Base-by-base conservation (phyloP, 2,888 invertebrate genomes). In the Oligia fasciuncula region DNA sequence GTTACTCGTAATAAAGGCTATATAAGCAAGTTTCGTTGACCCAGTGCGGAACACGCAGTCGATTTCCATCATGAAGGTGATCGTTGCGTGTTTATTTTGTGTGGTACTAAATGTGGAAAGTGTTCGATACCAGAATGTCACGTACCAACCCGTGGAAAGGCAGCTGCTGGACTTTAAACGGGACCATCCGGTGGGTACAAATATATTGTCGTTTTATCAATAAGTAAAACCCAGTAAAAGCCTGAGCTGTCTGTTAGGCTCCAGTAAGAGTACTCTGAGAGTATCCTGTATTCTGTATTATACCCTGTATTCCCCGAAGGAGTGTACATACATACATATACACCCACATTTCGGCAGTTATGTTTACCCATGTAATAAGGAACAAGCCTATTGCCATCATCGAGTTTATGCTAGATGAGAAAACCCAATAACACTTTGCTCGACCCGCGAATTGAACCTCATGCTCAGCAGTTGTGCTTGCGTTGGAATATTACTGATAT, bases 131-230 rank as follows among this genome's bases (percentile, higher is more conserved):
- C 73, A 71, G 23, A 90, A 90, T 78, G 71, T 79, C 2, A 88
- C 89, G 46, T 80, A 89, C 13, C 83, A 91, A 63, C 91, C 93
- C 2, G 88, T 88, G 4, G 79, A 88, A 0, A 81, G 90, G 29
- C 94, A 93, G 72, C 75, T 94, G 0, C 88, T 90, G 71, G 92
- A 94, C 65, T 94, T 94, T 77, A 90, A 87, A 83, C 76, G 83
- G 74, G 78, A 91, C 19, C 91, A 94, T 79, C 91, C 91, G 88
- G 93, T 93, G 87, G 73, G 79, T 83, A 75, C 4, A 14, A 9
- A 40, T 17, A 0, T 17, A 35, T 5, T 35, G 29, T 29, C 0
- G 17, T 35, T 23, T 65, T 5, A 0, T 29, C 0, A 8, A 66
- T 19, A 8, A 11, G 35, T 17, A 11, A 8, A 51, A 40, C 40